phyloP scores from a whole-genome alignment of 2,888 invertebrate genomes.

The Phania funesta region DNA sequence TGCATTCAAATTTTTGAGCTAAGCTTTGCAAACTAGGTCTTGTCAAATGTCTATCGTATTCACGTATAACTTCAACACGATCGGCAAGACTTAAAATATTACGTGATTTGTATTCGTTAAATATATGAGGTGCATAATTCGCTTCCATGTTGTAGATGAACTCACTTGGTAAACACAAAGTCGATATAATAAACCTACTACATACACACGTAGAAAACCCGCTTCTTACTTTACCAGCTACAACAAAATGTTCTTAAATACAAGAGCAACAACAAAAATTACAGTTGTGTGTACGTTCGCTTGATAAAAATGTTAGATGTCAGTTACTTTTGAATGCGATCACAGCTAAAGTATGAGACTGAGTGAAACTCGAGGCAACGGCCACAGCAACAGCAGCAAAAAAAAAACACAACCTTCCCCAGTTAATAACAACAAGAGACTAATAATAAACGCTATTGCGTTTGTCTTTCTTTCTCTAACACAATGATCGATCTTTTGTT shows the following conservation, averaged over 20 bases:
- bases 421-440: slow-evolving; percentile 57
- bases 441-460: slow-evolving; percentile 38
- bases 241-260: slow-evolving; percentile 38
- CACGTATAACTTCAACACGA: slow-evolving; percentile 71
- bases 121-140: slow-evolving; percentile 42
- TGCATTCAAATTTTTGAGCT: slow-evolving; percentile 71
- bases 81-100: slow-evolving; percentile 71
- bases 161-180: too few relatives aligned
- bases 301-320: slow-evolving; percentile 23
- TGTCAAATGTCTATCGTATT: slow-evolving; percentile 67
- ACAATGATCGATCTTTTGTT: slow-evolving; percentile 6
- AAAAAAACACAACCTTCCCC: slow-evolving; percentile 60
- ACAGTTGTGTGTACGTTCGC: slow-evolving; percentile 23
- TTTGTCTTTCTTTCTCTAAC: slow-evolving; percentile 43
- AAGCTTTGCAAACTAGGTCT: slow-evolving; percentile 71
- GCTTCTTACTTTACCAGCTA: neutral
- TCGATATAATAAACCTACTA: slow-evolving; percentile 1
- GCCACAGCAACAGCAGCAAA: neutral
- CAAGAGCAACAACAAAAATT: slow-evolving; percentile 6
- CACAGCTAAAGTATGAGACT: neutral
- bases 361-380: slow-evolving; percentile 4
- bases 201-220: neutral
- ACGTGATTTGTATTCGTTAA: slow-evolving; percentile 68
- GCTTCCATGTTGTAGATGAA: slow-evolving; percentile 31
- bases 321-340: slow-evolving; percentile 41